phyloP scores from a whole-genome alignment of 1,140 invertebrate species.

The Drosophila takahashii region DNA sequence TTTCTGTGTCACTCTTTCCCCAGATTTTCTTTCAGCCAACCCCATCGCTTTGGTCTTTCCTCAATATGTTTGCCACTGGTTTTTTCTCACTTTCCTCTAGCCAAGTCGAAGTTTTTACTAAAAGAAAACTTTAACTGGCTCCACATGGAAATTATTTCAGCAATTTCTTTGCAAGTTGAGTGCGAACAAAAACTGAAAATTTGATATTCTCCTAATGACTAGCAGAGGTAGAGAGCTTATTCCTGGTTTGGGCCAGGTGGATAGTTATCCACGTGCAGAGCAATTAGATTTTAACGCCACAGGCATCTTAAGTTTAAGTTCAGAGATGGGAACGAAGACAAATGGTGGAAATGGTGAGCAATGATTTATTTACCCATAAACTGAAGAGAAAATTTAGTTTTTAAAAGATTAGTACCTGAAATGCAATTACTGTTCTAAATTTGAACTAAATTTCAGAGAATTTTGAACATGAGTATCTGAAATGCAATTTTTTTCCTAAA shows the following conservation, averaged over 20 bases:
- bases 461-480: not conserved
- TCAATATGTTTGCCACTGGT: conserved; percentile 12
- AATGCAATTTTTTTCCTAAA: not conserved
- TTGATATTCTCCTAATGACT: conserved; percentile 43
- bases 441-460: not conserved
- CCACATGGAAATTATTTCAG: conserved; percentile 45
- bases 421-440: not conserved
- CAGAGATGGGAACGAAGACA: conserved; percentile 8
- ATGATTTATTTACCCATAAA: conserved; percentile 18
- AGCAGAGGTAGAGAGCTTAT: not conserved
- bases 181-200: conserved; percentile 34
- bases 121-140: conserved; percentile 26
- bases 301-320: conserved; percentile 11
- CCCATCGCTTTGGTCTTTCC: conserved; percentile 8
- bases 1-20: conserved; percentile 25
- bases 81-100: conserved; percentile 19
- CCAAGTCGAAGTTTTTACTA: conserved; percentile 43
- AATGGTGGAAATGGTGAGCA: conserved; percentile 16
- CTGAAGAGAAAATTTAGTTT: not conserved
- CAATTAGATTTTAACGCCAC: conserved; percentile 36
- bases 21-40: conserved; percentile 2
- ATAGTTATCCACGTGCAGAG: conserved; percentile 12
- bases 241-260: conserved; percentile 27
- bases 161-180: conserved; percentile 25
- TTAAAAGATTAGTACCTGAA: not conserved